phyloP scores from a whole-genome alignment of 2,888 invertebrate species.

The Scaptomyza polygonia region DNA sequence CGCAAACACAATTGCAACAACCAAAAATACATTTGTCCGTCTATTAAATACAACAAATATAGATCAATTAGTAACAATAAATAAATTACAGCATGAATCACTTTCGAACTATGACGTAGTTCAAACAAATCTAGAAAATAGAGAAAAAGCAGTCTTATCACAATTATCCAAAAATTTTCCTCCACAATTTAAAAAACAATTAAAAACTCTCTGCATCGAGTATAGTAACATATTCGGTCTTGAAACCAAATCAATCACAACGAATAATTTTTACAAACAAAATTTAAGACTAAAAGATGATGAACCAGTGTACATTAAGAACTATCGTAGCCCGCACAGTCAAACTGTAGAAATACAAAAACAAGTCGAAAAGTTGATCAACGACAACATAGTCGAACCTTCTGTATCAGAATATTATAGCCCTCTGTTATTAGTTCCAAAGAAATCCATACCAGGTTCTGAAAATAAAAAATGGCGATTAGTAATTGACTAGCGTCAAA shows the following conservation, averaged over 20 bases:
- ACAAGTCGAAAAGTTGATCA: slow-evolving; percentile 7
- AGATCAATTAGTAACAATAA: too few species aligned
- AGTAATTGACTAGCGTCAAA: slow-evolving; percentile 7
- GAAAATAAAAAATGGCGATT: slow-evolving; percentile 7
- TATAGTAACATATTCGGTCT: too few species aligned
- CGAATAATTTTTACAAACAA: background rate
- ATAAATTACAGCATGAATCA: too few species aligned
- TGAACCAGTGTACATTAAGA: slow-evolving; percentile 8
- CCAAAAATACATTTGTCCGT: too few species aligned
- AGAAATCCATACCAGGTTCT: background rate
- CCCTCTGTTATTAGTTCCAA: slow-evolving; percentile 5
- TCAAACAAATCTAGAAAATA: background rate
- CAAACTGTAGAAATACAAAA: slow-evolving; percentile 1
- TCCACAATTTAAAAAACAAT: background rate
- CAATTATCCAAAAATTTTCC: slow-evolving; percentile 8
- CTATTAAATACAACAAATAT: too few species aligned
- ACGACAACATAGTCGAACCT: slow-evolving; percentile 10
- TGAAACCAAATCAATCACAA: slow-evolving; percentile 12
- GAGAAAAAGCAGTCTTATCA: slow-evolving; percentile 6
- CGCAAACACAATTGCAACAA: too few species aligned
- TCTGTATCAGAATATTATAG: slow-evolving; percentile 14
- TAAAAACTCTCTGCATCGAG: background rate
- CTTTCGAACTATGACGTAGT: too few species aligned
- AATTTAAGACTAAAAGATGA: background rate
- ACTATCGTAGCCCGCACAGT: slow-evolving; percentile 7